Conservation (phyloP, 2,888 invertebrate genomes). For the Drosophila anceps region DNA sequence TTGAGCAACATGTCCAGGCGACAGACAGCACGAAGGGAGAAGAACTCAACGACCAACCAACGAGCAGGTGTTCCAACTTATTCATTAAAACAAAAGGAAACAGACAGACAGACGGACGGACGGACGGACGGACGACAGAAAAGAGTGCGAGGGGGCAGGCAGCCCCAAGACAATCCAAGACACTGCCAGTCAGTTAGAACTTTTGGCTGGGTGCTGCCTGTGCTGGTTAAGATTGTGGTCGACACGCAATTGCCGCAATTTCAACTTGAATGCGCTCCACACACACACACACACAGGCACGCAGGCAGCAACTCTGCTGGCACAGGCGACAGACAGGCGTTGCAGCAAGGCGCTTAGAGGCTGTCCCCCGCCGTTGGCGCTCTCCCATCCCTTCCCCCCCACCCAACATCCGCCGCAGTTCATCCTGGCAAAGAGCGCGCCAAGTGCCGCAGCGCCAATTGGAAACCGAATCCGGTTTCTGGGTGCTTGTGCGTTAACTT, state of each 20-base stretch:
- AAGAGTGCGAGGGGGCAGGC: background rate
- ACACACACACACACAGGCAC: constrained; percentile 38
- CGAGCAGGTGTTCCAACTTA: constrained; percentile 78
- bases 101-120: constrained; percentile 46
- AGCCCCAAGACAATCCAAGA: constrained; percentile 34
- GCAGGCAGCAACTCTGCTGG: constrained; percentile 20
- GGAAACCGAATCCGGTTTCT: constrained; percentile 76
- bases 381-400: background rate
- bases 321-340: constrained; percentile 13
- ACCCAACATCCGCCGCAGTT: constrained; percentile 58
- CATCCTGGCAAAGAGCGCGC: constrained; percentile 56
- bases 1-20: constrained; percentile 54
- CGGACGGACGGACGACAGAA: constrained; percentile 25
- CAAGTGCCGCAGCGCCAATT: constrained; percentile 64
- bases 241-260: constrained; percentile 79
- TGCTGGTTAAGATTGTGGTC: constrained; percentile 75
- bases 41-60: constrained; percentile 45
- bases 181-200: constrained; percentile 50
- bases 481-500: constrained; percentile 64
- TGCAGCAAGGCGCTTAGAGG: constrained; percentile 36
- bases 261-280: constrained; percentile 67
- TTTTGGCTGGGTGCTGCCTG: constrained; percentile 47
- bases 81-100: constrained; percentile 78
- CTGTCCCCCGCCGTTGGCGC: background rate
- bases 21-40: constrained; percentile 9